These are phyloP conservation scores for Ceraclea dissimilis DNA, from an alignment of 2,888 invertebrate genomes.

Conservation along the genomic window DNA sequence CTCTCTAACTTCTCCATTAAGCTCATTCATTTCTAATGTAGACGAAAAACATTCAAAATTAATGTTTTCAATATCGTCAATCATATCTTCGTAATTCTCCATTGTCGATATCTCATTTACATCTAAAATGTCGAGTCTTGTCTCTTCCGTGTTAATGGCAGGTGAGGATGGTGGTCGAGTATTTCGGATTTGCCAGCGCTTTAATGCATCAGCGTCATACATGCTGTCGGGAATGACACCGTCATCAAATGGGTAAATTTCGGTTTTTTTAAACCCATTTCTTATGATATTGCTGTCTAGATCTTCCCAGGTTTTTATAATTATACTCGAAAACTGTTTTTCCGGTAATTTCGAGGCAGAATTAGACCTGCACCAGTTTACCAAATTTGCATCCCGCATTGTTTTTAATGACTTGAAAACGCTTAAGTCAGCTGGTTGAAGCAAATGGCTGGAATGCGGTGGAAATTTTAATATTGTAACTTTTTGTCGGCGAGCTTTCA, in stretches of 20 bases:
- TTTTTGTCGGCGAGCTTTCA: conserved; percentile 23
- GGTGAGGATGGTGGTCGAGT: not conserved
- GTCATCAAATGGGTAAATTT: conserved; percentile 27
- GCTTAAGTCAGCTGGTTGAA: conserved; percentile 24
- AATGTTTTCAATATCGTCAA: conserved; percentile 1
- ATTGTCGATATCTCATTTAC: not conserved
- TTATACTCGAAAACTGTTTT: conserved; percentile 26
- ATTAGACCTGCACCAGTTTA: conserved; percentile 28
- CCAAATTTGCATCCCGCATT: conserved; percentile 27
- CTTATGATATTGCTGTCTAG: conserved; percentile 25
- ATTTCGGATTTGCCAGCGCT: not conserved
- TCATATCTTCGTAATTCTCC: conserved; percentile 1
- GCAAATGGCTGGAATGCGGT: conserved; percentile 23
- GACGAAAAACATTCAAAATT: not conserved
- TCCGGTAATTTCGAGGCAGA: conserved; percentile 21
- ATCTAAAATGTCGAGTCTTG: not conserved
- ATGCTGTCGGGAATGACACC: not conserved
- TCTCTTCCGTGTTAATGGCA: not conserved
- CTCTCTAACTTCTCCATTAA: not conserved
- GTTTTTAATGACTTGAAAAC: conserved; percentile 26
- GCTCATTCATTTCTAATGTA: not conserved
- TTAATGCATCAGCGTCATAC: not conserved
- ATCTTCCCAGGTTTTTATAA: conserved; percentile 27
- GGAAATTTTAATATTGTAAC: conserved; percentile 27
- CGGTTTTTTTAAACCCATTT: conserved; percentile 28